phyloP scores from a whole-genome alignment of 1,140 invertebrate genomes.

The Drosophila chauvacae region DNA sequence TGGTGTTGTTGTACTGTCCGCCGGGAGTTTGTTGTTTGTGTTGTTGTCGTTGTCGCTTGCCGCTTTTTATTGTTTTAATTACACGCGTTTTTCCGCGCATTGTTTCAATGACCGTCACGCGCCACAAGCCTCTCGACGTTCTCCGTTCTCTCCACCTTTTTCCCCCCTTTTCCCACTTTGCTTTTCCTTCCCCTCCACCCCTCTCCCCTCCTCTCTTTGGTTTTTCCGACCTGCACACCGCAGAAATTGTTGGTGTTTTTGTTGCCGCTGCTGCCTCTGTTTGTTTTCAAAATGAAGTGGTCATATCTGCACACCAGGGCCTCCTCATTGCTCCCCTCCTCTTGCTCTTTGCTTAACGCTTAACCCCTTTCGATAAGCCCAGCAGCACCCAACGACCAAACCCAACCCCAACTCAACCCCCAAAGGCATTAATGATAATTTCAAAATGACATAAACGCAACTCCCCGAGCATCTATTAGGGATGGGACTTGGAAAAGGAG shows the following conservation, averaged over 20 bases:
- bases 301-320: conserved; percentile 58
- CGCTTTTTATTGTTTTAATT: conserved; percentile 80
- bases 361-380: conserved; percentile 19
- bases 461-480: conserved; percentile 32
- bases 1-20: conserved; percentile 3
- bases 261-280: conserved; percentile 42
- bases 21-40: conserved; percentile 4
- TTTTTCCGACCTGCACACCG: conserved; percentile 13
- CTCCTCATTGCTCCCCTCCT: not conserved
- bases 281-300: conserved; percentile 76
- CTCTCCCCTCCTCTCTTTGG: not conserved
- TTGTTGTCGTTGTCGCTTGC: conserved; percentile 45
- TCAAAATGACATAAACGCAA: conserved; percentile 79
- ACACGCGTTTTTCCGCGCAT: conserved; percentile 79
- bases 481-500: conserved; percentile 8
- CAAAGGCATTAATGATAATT: conserved; percentile 73
- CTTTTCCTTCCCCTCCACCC: conserved; percentile 1
- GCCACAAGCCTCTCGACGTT: conserved; percentile 57
- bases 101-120: conserved; percentile 80
- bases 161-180: not conserved
- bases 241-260: conserved; percentile 35
- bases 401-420: conserved; percentile 1
- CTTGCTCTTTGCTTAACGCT: conserved; percentile 3
- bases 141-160: conserved; percentile 6
- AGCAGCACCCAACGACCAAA: not conserved